Conservation (phyloP, 2,797 vertebrate genomes). For the Neopelma chrysocephalum region DNA sequence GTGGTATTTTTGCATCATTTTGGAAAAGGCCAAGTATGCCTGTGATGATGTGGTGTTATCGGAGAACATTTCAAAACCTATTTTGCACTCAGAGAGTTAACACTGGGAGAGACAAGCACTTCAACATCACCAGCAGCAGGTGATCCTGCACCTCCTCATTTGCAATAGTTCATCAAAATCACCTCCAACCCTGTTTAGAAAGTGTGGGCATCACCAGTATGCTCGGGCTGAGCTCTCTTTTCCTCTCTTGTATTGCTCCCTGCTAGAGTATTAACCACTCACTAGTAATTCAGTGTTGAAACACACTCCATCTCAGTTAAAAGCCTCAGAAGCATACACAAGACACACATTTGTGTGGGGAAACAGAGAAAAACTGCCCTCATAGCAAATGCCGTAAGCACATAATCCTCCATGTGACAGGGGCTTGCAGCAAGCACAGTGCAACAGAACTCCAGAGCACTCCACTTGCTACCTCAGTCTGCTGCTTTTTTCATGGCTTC, state of each 20-base stretch:
- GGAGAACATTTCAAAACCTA: not conserved
- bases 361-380: not conserved
- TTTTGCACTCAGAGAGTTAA: not conserved
- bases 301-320: not conserved
- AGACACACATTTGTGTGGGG: not conserved
- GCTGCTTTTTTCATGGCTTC: not conserved
- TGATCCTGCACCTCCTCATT: not conserved
- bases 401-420: not conserved
- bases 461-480: not conserved
- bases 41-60: not conserved
- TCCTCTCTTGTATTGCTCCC: not conserved
- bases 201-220: not conserved
- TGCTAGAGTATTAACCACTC: not conserved
- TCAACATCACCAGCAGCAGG: not conserved
- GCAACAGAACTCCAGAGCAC: not conserved
- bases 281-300: not conserved
- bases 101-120: not conserved
- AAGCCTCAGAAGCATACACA: not conserved
- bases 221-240: not conserved
- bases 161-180: not conserved
- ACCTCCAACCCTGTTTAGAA: not conserved
- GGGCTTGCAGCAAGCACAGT: not conserved
- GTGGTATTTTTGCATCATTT: constrained; percentile 14
- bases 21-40: not conserved
- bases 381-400: not conserved